Evolutionary conservation across 2,797 vertebrate species (phyloP).

Genomic region (Coluber constrictor): DNA sequence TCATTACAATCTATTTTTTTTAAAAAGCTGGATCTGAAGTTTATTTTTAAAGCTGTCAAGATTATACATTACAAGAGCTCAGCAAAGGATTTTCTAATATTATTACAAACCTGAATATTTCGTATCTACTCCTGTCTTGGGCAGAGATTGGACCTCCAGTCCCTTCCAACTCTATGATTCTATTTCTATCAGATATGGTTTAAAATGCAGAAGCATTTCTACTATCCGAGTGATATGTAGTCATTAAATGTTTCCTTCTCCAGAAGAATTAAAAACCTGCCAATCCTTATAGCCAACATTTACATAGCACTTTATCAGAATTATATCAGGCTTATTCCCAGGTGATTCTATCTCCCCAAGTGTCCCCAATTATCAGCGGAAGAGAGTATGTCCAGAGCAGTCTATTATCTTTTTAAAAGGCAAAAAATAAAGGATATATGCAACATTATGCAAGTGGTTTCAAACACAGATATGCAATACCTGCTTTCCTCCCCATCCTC

Average conservation of each 20-base stretch:
- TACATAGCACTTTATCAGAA: slow-evolving; percentile 10
- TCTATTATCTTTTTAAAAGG: neutral
- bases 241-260: neutral
- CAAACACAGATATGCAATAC: neutral
- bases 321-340: neutral
- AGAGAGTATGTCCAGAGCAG: neutral
- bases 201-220: neutral
- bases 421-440: neutral
- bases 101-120: neutral
- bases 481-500: neutral
- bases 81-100: neutral
- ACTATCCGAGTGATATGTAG: neutral
- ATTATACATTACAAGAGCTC: neutral
- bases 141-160: neutral
- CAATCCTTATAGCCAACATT: slow-evolving; percentile 4
- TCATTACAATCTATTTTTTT: neutral
- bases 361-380: neutral
- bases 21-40: neutral
- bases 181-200: neutral
- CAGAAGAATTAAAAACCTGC: slow-evolving; percentile 1
- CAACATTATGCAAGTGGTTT: neutral
- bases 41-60: neutral
- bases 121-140: neutral
- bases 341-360: neutral
- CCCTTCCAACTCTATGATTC: neutral